Evolutionary conservation across 53 echinoderm and acorn worm species (phyloP), one percentile per base, ranked within the genome.

Genomic region (Patiria pectinifera): DNA sequence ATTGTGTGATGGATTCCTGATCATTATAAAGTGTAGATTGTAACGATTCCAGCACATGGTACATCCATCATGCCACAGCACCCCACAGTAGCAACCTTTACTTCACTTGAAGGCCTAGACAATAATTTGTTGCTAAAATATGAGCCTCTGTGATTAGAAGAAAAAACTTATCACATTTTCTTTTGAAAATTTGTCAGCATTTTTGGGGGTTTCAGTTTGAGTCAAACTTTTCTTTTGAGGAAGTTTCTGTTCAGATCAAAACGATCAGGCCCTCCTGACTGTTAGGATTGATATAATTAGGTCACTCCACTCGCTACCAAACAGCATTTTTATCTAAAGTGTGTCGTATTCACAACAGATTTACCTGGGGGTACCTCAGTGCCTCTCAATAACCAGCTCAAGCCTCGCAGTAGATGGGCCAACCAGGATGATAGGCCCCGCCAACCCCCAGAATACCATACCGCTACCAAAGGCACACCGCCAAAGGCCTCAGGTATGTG

Each of bases 381-480:
- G 53, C 86, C 70, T 63, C 14, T 89, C 80, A 83, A 89, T 89
- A 81, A 77, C 90, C 84, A 92, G 85, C 35, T n/a, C 22, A 85
- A 89, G 92, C 86, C 47, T 46, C 58, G 21, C 43, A 66, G 48
- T 26, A 87, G 82, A 86, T 80, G 92, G 89, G 62, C 85, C 59
- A 24, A 46, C 48, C 92, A 80, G 53, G 60, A 44, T 45, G 92
- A 92, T 87, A 82, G 93, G 71, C 76, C 92, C 92, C 86, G 80
- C 88, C 92, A 87, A 87, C 96, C 96, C 59, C 96, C 96, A 19
- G 96, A 96, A 85, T 96, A 96, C 89, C 93, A 96, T 69, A 71
- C 88, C n/a, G 96, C 91, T 74, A 91, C 93, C 88, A 96, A 94
- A 93, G 93, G 93, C 59, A 85, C 96, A 77, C 94, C 94, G 82